Evolutionary conservation across 2,113 vertebrate genomes (phyloP).

Genomic region (Zootoca vivipara): DNA sequence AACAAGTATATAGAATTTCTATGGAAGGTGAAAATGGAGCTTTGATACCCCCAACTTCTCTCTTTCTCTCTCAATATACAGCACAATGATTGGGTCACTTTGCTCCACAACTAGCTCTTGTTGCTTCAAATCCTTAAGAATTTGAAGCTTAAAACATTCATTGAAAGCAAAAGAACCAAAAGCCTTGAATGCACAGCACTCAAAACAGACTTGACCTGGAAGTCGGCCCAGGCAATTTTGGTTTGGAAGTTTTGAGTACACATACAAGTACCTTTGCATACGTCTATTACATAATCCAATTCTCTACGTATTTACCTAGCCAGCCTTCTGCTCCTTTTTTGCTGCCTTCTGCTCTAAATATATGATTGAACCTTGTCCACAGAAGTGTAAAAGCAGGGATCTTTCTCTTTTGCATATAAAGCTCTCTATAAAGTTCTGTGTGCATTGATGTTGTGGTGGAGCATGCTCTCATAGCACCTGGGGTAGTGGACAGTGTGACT

Average conservation of each 20-base stretch:
- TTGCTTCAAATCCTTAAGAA: constrained; percentile 23
- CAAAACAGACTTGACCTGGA: constrained; percentile 20
- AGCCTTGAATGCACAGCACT: background rate
- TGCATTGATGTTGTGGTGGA: background rate
- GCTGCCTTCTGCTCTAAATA: background rate
- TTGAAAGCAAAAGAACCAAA: background rate
- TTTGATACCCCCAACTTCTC: background rate
- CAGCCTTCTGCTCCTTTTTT: background rate
- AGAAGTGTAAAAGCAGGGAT: background rate
- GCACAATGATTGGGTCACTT: constrained; percentile 33
- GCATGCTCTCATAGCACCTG: no score
- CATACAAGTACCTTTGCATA: background rate
- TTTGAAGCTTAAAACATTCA: constrained; percentile 21
- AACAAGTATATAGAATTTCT: background rate
- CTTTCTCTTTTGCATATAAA: background rate
- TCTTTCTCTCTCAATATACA: background rate
- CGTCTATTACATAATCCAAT: background rate
- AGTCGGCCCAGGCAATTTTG: constrained; percentile 15
- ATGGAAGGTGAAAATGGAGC: background rate
- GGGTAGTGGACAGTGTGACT: no score
- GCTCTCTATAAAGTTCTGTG: background rate
- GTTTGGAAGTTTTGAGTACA: background rate
- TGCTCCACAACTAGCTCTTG: constrained; percentile 52
- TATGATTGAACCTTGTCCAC: background rate
- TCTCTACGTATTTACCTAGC: background rate